Evolutionary conservation across 2,113 vertebrate species (phyloP).

Genomic region (Ranitomeya imitator): DNA sequence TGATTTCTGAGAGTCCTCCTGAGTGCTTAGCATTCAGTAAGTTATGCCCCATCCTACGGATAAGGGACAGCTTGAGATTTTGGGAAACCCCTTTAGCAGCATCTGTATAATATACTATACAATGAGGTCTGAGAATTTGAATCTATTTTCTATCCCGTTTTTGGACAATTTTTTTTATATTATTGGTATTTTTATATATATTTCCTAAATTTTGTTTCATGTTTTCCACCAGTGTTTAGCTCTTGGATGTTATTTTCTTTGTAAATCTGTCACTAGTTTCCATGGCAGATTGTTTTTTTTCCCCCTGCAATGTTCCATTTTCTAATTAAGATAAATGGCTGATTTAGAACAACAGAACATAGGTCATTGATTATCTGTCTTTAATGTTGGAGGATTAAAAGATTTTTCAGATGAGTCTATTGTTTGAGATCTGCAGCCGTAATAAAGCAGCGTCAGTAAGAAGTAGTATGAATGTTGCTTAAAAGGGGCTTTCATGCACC

Average conservation of each 20-base stretch:
- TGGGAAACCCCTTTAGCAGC: too few species aligned
- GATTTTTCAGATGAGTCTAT: constrained; percentile 53
- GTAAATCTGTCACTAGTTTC: constrained; percentile 25
- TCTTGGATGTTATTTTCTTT: constrained; percentile 18
- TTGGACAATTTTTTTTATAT: neutral
- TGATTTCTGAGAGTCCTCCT: too few species aligned
- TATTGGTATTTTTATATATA: neutral
- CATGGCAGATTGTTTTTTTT: constrained; percentile 8
- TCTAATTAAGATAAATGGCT: constrained; percentile 57
- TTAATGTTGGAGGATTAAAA: constrained; percentile 46
- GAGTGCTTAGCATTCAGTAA: too few species aligned
- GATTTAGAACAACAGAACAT: constrained; percentile 50
- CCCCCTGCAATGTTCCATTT: constrained; percentile 51
- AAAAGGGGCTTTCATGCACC: neutral
- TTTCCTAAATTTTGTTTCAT: neutral
- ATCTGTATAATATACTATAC: too few species aligned
- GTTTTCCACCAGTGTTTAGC: neutral
- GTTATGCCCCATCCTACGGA: too few species aligned
- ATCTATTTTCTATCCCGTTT: neutral
- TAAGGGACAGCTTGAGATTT: too few species aligned
- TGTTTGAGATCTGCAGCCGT: constrained; percentile 37
- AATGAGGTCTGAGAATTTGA: neutral
- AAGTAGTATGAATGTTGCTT: constrained; percentile 1
- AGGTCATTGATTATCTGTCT: constrained; percentile 57
- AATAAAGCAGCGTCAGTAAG: neutral